Base-by-base conservation (phyloP, 53 echinoderm and acorn worm species). In the Actinopyga echinites region DNA sequence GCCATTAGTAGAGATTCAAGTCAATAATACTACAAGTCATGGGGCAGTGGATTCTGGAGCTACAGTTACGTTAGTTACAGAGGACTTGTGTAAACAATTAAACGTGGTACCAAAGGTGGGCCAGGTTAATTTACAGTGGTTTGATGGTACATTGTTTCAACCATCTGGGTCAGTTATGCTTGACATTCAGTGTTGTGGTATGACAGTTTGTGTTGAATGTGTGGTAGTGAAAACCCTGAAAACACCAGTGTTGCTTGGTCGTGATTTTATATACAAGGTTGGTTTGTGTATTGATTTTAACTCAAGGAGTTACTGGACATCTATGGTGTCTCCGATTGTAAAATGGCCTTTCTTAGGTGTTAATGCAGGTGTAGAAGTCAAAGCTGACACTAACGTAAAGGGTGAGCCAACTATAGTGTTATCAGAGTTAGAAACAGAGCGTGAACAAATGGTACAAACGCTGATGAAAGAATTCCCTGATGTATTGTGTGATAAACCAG, bases 161-260 rank as follows among this genome's bases (percentile, higher is more conserved):
- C 69, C 69, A n/a, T 69, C 69, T 4, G 69, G 69, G 69, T 69
- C 69, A 69, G 69, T 69, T 36, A 69, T 38, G 69, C 69, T 69
- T 69, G 3, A 69, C 38, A 69, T 69, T 34, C 19, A 69, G 20
- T 69, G 69, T 69, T 69, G 69, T 34, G 69, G 69, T 69, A n/a
- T 69, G 21, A 31, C 17, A 17, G 69, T 69, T 17, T 68, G 69
- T 69, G 69, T 69, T 37, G 69, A 62, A 25, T 30, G 62, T 62
- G 62, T 29, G 25, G 34, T 69, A 34, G 69, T 69, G 30, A 3
- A 63, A 24, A 23, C 63, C 29, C 29, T 69, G 19, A 36, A 34
- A 19, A 69, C 34, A 19, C 22, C 13, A 69, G 40, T 31, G 69
- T 36, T 68, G 69, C 37, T 68, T 33, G 36, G 69, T 22, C 28